Conservation (phyloP, 1,140 invertebrate species). For the Microplitis demolitor region DNA sequence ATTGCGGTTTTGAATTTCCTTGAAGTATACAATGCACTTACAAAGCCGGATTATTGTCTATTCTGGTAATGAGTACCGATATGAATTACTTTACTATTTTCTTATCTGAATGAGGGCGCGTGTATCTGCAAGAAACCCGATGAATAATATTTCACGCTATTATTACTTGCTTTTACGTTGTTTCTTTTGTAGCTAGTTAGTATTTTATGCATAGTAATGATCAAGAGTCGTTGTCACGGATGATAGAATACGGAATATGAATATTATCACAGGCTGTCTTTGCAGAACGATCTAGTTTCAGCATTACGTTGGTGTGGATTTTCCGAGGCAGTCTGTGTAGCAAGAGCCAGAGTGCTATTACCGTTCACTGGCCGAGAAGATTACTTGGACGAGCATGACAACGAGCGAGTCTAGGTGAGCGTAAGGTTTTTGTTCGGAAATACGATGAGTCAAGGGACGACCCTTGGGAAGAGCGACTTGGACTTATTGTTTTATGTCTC, state of each 20-base stretch:
- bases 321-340: background rate
- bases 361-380: slow-evolving; percentile 15
- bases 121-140: too few species aligned
- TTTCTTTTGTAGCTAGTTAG: too few species aligned
- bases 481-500: background rate
- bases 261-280: slow-evolving; percentile 21
- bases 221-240: slow-evolving; percentile 16
- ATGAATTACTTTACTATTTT: too few species aligned
- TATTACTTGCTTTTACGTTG: too few species aligned
- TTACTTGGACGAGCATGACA: slow-evolving; percentile 15
- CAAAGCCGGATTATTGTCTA: background rate
- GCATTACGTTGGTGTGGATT: background rate
- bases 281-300: slow-evolving; percentile 13
- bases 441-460: background rate
- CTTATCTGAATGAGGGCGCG: too few species aligned
- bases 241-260: slow-evolving; percentile 27
- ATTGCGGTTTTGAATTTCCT: background rate
- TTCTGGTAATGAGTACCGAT: too few species aligned
- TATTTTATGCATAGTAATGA: slow-evolving; percentile 5
- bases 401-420: background rate
- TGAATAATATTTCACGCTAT: too few species aligned
- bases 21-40: background rate
- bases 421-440: slow-evolving; percentile 12
- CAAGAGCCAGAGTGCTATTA: background rate
- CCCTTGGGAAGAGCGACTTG: background rate